Evolutionary conservation across 2,113 vertebrate genomes (phyloP).

Genomic region (Anoura caudifer): DNA sequence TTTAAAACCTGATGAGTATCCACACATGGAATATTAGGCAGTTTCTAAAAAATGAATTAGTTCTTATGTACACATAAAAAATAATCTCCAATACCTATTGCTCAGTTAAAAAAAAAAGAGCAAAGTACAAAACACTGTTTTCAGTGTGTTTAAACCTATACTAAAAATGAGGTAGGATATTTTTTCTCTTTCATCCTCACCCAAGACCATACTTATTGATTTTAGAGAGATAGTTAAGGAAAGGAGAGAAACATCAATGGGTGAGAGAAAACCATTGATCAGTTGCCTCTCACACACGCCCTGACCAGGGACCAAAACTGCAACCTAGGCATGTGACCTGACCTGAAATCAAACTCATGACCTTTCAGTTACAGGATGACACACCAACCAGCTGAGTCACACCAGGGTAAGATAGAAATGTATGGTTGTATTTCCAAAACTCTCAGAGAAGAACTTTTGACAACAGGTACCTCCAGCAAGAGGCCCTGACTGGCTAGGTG

Average conservation of each 20-base stretch:
- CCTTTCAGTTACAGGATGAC: no score
- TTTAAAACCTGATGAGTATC: not conserved
- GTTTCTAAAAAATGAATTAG: not conserved
- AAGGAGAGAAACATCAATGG: no score
- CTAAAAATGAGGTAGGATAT: not conserved
- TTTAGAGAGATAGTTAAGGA: no score
- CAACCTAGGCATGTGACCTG: no score
- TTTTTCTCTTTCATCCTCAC: not conserved
- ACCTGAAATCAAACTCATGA: no score
- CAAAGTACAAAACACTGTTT: not conserved
- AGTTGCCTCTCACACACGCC: no score
- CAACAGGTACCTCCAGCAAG: not conserved
- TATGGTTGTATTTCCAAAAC: not conserved
- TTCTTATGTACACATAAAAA: not conserved
- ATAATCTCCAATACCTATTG: not conserved
- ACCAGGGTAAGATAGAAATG: not conserved
- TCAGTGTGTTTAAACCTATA: not conserved
- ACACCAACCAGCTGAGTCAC: no score
- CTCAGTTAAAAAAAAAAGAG: not conserved
- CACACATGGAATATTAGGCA: not conserved
- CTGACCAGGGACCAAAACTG: no score
- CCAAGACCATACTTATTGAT: no score
- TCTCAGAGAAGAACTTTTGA: not conserved
- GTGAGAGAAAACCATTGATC: no score
- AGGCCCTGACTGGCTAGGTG: not conserved